Evolutionary conservation across 2,797 vertebrate species (phyloP).

Genomic region (Syngnathus acus): DNA sequence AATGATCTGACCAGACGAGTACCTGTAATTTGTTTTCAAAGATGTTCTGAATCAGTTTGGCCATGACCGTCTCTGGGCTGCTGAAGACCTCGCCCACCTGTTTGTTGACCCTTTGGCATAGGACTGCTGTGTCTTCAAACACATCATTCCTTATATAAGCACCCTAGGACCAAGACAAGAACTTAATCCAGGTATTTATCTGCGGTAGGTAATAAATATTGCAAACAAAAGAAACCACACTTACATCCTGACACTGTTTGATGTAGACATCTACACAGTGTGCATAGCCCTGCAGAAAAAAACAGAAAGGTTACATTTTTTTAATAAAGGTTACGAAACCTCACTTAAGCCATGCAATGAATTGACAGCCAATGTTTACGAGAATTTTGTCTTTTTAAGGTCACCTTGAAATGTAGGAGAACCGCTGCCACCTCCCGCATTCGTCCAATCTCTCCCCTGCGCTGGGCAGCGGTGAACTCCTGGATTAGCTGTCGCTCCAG

Average conservation of each 20-base stretch:
- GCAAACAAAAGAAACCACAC: conserved; percentile 12
- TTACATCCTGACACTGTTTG: conserved; percentile 98
- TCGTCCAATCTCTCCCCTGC: conserved; percentile 88
- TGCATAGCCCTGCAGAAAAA: conserved; percentile 85
- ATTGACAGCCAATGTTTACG: background rate
- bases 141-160: conserved; percentile 87
- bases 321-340: background rate
- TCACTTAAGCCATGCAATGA: background rate
- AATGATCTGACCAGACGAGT: conserved; percentile 10
- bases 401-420: conserved; percentile 98
- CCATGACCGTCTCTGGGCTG: conserved; percentile 94
- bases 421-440: conserved; percentile 98
- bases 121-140: conserved; percentile 90
- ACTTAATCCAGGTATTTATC: conserved; percentile 6
- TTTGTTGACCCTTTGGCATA: conserved; percentile 92
- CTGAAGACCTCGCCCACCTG: conserved; percentile 97
- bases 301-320: conserved; percentile 27
- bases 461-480: conserved; percentile 93
- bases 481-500: conserved; percentile 97
- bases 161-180: conserved; percentile 66
- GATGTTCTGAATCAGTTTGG: conserved; percentile 97
- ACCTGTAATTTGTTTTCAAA: conserved; percentile 98
- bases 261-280: conserved; percentile 99
- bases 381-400: background rate
- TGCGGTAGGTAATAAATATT: background rate